Evolutionary conservation across 2,797 vertebrate species (phyloP).

Genomic region (Zalophus californianus): DNA sequence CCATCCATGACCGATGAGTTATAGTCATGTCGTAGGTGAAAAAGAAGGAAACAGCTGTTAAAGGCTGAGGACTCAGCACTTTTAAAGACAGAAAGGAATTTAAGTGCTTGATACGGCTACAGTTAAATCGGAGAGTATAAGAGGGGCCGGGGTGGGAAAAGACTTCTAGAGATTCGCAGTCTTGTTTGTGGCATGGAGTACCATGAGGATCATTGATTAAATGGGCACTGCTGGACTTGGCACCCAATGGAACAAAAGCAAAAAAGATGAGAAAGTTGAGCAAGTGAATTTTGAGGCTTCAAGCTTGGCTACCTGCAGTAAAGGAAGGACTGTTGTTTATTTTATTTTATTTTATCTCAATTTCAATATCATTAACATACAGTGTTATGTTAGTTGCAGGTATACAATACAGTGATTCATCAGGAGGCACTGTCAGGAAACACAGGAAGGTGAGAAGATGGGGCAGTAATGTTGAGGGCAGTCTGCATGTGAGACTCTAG

Average conservation of each 20-base stretch:
- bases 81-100: conserved; percentile 1
- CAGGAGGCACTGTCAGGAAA: not conserved
- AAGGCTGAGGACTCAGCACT: not conserved
- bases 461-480: not conserved
- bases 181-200: not conserved
- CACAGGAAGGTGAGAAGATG: not conserved
- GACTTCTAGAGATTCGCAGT: not conserved
- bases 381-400: not conserved
- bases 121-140: not conserved
- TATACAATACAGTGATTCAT: not conserved
- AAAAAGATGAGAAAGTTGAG: not conserved
- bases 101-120: not conserved
- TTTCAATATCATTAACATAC: not conserved
- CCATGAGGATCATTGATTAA: not conserved
- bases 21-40: not conserved
- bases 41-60: not conserved
- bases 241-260: not conserved
- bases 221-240: not conserved
- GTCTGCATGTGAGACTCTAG: not conserved
- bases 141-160: not conserved
- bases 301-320: not conserved
- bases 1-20: not conserved
- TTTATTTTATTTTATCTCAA: not conserved
- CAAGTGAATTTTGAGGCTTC: not conserved
- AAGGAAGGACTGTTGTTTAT: not conserved